Base-by-base conservation (phyloP, 1,140 invertebrate genomes). In the Trigoniulus corallinus region DNA sequence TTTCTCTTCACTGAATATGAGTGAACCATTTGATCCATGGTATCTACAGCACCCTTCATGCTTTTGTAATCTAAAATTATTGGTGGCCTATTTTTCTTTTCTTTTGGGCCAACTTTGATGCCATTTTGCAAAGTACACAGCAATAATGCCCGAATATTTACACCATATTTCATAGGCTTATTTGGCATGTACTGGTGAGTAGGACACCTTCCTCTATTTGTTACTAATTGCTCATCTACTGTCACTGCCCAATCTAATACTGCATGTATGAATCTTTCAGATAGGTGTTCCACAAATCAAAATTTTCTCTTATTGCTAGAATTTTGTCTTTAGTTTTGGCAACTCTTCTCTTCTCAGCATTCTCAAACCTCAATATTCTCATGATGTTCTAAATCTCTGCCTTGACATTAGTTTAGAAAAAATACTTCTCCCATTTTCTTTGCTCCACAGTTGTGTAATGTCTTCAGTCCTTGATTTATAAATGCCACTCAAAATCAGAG, bases 171-270 rank as follows among this genome's bases (percentile, higher is more conserved):
- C 29, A 10, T 40, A 2, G 56, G 53, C 43, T 60, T 64, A 15
- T 47, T 53, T n/a, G 58, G 59, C 25, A 64, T 59, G 44, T 64
- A 61, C 49, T 64, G 62, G 3, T 54, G 43, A 51, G 59, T 62
- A 24, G 50, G 41, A 45, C 61, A 63, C 13, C 55, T 22, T 2
- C 58, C 62, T 34, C 57, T 21, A 47, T 58, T 60, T 7, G 54
- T 51, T 24, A 61, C 47, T 29, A 64, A 50, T 48, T 62, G 62
- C 46, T 64, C 59, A 54, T 63, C 62, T 13, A 64, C 56, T 10
- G 57, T 57, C 15, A 64, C 2, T 39, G 47, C 22, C 41, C 54
- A 20, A 13, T 20, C 42, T 10, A 18, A 20, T 10, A n/a, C n/a
- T n/a, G n/a, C n/a, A 21, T 18, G 18, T 44, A 44, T 20, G 42